Evolutionary conservation across 2,797 vertebrate genomes (phyloP).

Genomic region (Coranthus polyacanthus): DNA sequence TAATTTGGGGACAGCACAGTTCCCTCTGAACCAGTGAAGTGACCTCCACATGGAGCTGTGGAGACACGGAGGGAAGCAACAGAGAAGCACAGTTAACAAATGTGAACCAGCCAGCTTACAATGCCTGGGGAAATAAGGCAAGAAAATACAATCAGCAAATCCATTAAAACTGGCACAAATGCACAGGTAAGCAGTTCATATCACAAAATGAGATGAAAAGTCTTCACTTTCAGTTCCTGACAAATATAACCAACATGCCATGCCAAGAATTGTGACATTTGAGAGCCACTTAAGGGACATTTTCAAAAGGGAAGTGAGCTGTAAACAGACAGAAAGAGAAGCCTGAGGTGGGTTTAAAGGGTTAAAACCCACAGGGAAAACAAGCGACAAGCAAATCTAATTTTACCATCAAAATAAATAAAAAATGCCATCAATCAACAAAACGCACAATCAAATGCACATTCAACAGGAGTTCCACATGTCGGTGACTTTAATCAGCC

Average conservation of each 20-base stretch:
- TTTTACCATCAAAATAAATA: constrained; percentile 32
- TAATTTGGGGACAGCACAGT: constrained; percentile 97
- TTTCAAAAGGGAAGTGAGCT: constrained; percentile 30
- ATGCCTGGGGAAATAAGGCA: constrained; percentile 53
- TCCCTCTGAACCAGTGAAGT: constrained; percentile 94
- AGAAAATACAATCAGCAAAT: constrained; percentile 54
- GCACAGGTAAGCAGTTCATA: constrained; percentile 54
- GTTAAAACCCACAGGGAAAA: constrained; percentile 21
- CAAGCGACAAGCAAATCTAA: constrained; percentile 21
- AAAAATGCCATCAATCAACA: constrained; percentile 58
- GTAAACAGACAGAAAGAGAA: constrained; percentile 8
- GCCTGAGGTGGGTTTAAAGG: constrained; percentile 26
- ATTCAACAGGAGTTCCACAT: constrained; percentile 17
- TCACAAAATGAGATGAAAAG: constrained; percentile 45
- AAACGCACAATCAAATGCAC: constrained; percentile 22
- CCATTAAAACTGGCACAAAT: constrained; percentile 38
- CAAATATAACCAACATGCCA: constrained; percentile 33
- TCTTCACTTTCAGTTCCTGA: constrained; percentile 53
- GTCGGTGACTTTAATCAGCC: constrained; percentile 37
- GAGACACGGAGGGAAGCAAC: constrained; percentile 49
- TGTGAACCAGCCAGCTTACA: constrained; percentile 41
- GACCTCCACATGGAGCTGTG: constrained; percentile 95
- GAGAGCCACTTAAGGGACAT: constrained; percentile 42
- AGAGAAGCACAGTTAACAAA: constrained; percentile 63
- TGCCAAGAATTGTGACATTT: constrained; percentile 38